Percentiles rank a stretch among this genome's conserved stretches.
Evolutionary conservation across 2,888 invertebrate genomes (phyloP).

Genomic region (Bruchidius siliquastri): DNA sequence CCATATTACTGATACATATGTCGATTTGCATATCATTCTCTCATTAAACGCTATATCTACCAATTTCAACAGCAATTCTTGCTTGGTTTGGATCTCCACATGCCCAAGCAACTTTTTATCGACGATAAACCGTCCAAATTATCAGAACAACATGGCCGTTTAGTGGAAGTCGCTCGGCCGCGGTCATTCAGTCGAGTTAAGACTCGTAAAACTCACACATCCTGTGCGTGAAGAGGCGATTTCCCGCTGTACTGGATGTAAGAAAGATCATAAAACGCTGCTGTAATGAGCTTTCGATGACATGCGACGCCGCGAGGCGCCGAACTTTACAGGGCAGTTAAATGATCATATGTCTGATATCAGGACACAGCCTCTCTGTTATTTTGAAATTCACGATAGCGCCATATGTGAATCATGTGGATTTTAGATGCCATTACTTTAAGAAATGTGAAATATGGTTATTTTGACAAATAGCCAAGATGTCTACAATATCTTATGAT

Average conservation of each 20-base stretch:
- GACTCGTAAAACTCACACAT: neutral
- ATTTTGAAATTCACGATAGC: neutral
- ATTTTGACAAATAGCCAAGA: no score
- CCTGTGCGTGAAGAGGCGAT: neutral
- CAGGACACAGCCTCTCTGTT: neutral
- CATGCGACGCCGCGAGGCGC: neutral
- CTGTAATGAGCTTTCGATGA: neutral
- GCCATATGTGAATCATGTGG: neutral
- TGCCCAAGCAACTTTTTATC: neutral
- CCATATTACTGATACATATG: no score
- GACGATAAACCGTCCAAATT: neutral
- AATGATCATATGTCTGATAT: neutral
- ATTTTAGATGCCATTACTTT: no score
- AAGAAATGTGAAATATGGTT: no score
- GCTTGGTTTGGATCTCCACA: neutral
- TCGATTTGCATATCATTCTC: no score
- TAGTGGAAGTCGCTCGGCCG: neutral
- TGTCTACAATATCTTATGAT: no score
- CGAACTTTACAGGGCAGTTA: neutral
- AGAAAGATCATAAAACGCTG: neutral
- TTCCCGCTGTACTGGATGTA: neutral
- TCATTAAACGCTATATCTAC: no score
- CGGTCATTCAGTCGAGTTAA: neutral
- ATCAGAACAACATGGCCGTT: neutral
- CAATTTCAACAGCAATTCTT: no score